phyloP scores from a whole-genome alignment of 1,140 invertebrate species.

The Scylla paramamosain region DNA sequence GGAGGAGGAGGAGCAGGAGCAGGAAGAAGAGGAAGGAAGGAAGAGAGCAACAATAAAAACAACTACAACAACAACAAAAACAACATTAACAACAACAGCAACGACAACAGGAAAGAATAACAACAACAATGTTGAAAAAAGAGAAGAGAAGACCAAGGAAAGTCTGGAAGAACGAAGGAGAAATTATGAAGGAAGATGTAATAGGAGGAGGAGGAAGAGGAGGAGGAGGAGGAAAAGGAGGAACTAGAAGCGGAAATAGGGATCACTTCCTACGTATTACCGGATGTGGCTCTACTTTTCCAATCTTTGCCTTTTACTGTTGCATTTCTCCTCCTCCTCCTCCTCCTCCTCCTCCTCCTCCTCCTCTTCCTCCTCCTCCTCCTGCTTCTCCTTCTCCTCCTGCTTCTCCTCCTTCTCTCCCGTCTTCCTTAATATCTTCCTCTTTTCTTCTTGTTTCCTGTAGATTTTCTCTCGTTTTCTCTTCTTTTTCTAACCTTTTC shows the following conservation, averaged over 20 bases:
- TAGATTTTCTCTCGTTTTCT: no score
- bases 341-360: no score
- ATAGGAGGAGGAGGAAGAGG: not conserved
- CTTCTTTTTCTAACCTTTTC: not conserved
- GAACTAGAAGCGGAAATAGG: not conserved
- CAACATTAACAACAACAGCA: no score
- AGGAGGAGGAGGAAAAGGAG: not conserved
- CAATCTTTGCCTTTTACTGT: not conserved
- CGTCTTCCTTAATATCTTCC: not conserved
- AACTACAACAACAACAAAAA: not conserved
- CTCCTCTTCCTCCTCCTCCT: not conserved
- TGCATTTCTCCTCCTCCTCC: no score
- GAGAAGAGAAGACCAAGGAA: no score
- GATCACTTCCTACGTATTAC: conserved; percentile 17
- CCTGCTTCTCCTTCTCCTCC: not conserved
- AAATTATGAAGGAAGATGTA: no score
- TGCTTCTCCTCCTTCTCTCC: not conserved
- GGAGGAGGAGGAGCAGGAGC: not conserved
- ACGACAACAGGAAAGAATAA: no score
- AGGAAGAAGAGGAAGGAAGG: not conserved
- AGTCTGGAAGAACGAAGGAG: no score
- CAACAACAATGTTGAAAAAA: no score
- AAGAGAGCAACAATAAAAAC: not conserved
- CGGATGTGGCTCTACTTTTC: not conserved
- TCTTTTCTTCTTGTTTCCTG: not conserved